Evolutionary conservation across 2,888 invertebrate genomes (phyloP), one percentile per base, ranked within the genome.

Genomic region (Troglohyphantes excavatus): DNA sequence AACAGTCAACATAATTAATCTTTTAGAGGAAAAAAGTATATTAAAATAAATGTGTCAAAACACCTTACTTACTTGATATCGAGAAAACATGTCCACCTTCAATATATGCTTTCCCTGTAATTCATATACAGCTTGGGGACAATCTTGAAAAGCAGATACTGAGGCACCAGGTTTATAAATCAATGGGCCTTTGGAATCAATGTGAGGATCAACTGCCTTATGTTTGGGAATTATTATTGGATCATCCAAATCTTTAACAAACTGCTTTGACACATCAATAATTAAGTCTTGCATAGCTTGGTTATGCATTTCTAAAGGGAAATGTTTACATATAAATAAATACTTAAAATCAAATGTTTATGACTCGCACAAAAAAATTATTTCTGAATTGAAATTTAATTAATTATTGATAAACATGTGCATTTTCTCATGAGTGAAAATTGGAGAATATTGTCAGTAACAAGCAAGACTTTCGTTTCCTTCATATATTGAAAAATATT

Each of bases 11-110:
- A n/a, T n/a, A n/a, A n/a, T n/a, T n/a, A n/a, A n/a, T n/a, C n/a
- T n/a, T n/a, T n/a, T 33, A 6, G 33, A 33, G 9, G 9, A 33
- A 33, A 33, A 9, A 33, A 9, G 33, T 9, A 6, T 33, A 33
- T 33, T 70, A 19, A 11, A 67, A 11, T 23, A 2, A 27, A 27
- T 26, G 21, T 26, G 9, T 26, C 23, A 91, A 90, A 75, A 63
- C 63, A 27, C 13, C 13, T 13, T 7, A n/a, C 29, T 59, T 72
- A 90, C 90, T 26, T 93, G 93, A 90, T 98, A 98, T 94, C 97
- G 98, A 91, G 94, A 96, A 93, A 99, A 98, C 94, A 96, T 96
- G 92, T 96, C 96, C 0, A 98, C 98, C 0, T 96, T 95, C 0
- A 99, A 94, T 90, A 99, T 95, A 93, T 97, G 97, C 93, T 97